Conservation (phyloP, 2,797 vertebrate genomes). For the Anisognathus igniventris region DNA sequence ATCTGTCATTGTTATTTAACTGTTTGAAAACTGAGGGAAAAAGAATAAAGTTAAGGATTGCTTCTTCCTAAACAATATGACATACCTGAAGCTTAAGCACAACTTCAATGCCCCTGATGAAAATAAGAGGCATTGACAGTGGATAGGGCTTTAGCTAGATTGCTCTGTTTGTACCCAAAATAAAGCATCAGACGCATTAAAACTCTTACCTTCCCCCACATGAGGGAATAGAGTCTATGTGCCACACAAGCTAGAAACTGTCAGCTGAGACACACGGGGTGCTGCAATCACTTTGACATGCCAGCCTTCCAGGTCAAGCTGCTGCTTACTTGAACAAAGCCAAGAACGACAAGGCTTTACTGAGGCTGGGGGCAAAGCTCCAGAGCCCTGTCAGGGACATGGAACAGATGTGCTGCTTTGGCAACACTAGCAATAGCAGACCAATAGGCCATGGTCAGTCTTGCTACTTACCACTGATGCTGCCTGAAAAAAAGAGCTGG, state of each 20-base stretch:
- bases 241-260: neutral
- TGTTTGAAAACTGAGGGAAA: neutral
- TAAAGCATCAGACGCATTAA: neutral
- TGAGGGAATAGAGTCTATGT: neutral
- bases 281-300: neutral
- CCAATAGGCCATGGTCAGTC: neutral
- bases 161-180: neutral
- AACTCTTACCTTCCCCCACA: neutral
- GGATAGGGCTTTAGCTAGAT: neutral
- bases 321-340: neutral
- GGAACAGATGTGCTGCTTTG: neutral
- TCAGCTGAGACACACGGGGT: accelerated
- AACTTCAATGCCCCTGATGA: neutral
- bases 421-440: neutral
- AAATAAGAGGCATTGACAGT: neutral
- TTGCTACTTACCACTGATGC: neutral
- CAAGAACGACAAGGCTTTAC: neutral
- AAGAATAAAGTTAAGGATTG: neutral
- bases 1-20: neutral
- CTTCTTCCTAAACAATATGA: neutral
- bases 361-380: neutral
- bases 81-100: neutral
- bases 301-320: neutral
- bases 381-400: neutral
- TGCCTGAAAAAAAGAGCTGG: neutral